These are phyloP conservation scores for Sesamia nonagrioides DNA, from an alignment of 1,140 invertebrate species.

Conservation along the genomic window DNA sequence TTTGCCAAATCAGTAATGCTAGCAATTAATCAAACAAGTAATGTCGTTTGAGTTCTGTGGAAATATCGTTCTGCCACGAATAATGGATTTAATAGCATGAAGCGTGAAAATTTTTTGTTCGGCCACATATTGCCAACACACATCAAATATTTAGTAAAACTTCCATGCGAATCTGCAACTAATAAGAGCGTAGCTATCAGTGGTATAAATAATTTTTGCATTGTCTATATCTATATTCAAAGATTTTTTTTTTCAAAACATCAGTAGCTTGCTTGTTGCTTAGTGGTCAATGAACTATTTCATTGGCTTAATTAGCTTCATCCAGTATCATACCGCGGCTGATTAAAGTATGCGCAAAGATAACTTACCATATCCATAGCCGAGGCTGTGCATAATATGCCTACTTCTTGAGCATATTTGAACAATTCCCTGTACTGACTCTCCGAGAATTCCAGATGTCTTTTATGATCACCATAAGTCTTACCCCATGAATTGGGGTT, in stretches of 20 bases:
- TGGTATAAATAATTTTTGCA: slow-evolving; percentile 5
- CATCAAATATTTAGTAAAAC: background rate
- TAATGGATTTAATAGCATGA: slow-evolving; percentile 30
- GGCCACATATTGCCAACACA: background rate
- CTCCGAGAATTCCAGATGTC: slow-evolving; percentile 90
- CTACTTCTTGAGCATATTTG: slow-evolving; percentile 89
- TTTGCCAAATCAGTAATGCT: background rate
- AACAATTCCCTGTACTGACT: slow-evolving; percentile 90
- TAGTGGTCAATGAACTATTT: slow-evolving; percentile 19
- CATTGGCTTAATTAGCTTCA: background rate
- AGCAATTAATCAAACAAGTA: background rate
- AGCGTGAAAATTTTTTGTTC: slow-evolving; percentile 25
- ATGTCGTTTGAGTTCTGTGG: background rate
- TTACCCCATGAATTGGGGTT: slow-evolving; percentile 91
- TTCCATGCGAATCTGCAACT: background rate
- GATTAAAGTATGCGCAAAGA: background rate
- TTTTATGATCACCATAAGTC: slow-evolving; percentile 94
- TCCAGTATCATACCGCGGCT: background rate
- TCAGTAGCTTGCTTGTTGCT: background rate
- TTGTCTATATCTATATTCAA: background rate
- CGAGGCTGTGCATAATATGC: slow-evolving; percentile 92
- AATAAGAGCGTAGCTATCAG: background rate
- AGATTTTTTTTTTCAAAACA: background rate
- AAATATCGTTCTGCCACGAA: background rate
- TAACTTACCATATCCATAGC: slow-evolving; percentile 92